Base-by-base conservation (phyloP, 2,797 vertebrate species). In the Enteromius fasciolatus region DNA sequence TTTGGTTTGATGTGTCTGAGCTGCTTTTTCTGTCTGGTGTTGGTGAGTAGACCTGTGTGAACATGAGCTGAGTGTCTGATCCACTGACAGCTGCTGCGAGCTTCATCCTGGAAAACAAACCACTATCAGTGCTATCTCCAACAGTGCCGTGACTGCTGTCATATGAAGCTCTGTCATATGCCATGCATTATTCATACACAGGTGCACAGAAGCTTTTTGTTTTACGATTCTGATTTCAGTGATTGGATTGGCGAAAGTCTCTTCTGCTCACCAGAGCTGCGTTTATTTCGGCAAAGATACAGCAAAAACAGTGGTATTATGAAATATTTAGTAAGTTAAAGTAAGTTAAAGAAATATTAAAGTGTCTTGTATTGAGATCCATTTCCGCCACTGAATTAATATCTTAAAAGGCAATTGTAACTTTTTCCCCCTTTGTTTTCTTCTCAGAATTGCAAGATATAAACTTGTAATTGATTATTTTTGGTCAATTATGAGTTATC, bases 1-100 rank as follows among this genome's bases (percentile, higher is more conserved):
- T 68, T 79, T 82, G 89, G 82, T 76, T 87, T 87, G 89, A 91
- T 90, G 90, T 91, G 89, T 85, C 85, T 77, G 88, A 76, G 18
- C 25, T 28, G 25, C 57, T 61, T 61, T 61, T 28, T 61, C 23
- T 61, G 31, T 18, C 59, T 46, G 20, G 79, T 92, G 93, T 92
- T 92, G 39, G 36, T 74, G 11, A 74, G 92, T 90, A 92, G 92
- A 84, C 87, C 63, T 31, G 41, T 75, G 57, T 59, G 63, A 67
- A n/a, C 41, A 25, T 50, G 52, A 46, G 48, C 52, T 7, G 11
- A 12, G 25, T 28, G 25, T 23, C 31, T 57, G 50, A 75, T 41
- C 33, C 52, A 59, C 36, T 25, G 8, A 76, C 74, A 76, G 36
- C 72, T 75, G 50, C 50, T 23, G 18, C 11, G 46, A 69, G n/a